Evolutionary conservation across 1,140 invertebrate genomes (phyloP).

Genomic region (Choristoneura fumiferana): DNA sequence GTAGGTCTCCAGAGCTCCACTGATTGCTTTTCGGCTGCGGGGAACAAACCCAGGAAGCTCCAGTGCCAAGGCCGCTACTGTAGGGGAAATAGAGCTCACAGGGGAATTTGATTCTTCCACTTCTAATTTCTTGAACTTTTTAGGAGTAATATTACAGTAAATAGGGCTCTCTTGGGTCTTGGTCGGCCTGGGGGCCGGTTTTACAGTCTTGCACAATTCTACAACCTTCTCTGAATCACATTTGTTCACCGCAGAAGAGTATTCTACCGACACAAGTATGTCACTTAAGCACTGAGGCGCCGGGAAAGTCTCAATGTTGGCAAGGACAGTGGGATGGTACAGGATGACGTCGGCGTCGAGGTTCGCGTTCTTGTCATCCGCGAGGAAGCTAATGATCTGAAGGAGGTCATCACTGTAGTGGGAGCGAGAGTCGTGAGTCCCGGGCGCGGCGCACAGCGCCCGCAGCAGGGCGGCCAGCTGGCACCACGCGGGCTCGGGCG

Average conservation of each 20-base stretch:
- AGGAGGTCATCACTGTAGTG: slow-evolving; percentile 65
- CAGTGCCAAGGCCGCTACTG: slow-evolving; percentile 64
- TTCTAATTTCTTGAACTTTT: slow-evolving; percentile 30
- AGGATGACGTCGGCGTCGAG: slow-evolving; percentile 63
- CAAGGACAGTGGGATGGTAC: slow-evolving; percentile 70
- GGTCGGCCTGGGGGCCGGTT: slow-evolving; percentile 51
- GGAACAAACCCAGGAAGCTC: slow-evolving; percentile 75
- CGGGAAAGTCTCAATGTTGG: slow-evolving; percentile 50
- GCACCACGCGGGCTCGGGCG: slow-evolving; percentile 40
- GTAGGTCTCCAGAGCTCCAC: slow-evolving; percentile 45
- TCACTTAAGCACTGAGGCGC: slow-evolving; percentile 43
- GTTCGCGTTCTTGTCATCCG: slow-evolving; percentile 46
- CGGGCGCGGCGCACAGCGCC: slow-evolving; percentile 38
- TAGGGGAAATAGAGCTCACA: slow-evolving; percentile 56
- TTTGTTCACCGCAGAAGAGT: slow-evolving; percentile 46
- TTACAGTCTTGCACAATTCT: slow-evolving; percentile 45
- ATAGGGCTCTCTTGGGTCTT: slow-evolving; percentile 51
- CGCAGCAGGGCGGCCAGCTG: slow-evolving; percentile 55
- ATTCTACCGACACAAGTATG: slow-evolving; percentile 46
- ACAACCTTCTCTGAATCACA: slow-evolving; percentile 71
- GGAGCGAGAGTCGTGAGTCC: slow-evolving; percentile 45
- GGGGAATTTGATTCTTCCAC: slow-evolving; percentile 31
- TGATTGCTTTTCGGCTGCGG: slow-evolving; percentile 54
- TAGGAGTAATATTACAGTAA: slow-evolving; percentile 56
- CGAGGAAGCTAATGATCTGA: slow-evolving; percentile 60